Base-by-base conservation (phyloP, 2,888 invertebrate species). In the Ceramica pisi region DNA sequence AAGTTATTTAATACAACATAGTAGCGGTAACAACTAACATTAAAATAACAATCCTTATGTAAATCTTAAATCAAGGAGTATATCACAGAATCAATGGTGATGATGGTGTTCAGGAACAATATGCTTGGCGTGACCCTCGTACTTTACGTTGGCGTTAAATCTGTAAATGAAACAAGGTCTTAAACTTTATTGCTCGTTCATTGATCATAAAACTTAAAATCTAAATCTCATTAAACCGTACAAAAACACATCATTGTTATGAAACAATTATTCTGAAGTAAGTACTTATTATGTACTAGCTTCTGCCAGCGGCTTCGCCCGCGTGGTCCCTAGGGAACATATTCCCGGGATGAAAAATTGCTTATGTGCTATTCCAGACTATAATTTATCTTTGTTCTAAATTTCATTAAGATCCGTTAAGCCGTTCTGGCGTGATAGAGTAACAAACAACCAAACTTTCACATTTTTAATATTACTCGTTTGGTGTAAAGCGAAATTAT, bases 91-190 rank as follows among this genome's bases (percentile, higher is more conserved):
- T 78, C 53, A 80, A 9, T 80, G 76, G 16, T 83, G 74, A 41
- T 82, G 78, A 38, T 83, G 84, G 50, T 86, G 83, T 51, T 78
- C 65, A 57, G 78, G 77, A 77, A 60, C 82, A 81, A 63, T 80
- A 60, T 88, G 88, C 48, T 80, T 67, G 16, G 86, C 84, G 55
- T 87, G 88, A 31, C 88, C 88, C 26, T 82, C 82, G 44, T 65
- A 82, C 38, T 82, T 82, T 38, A 88, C 87, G 41, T 86, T 78
- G 4, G 91, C 91, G 73, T 92, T 88, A 81, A 92, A 92, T 71
- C 92, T 85, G 79, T 53, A 8, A 68, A 57, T 9, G 26, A 57
- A 57, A 66, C 31, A 65, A 26, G 14, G 14, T 16, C 50, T 53
- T 48, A 14, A 51, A 44, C 6, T 14, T 2, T 38, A 46, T 53